These are phyloP conservation scores for Anolis carolinensis DNA, from an alignment of 2,113 vertebrate species.

Conservation along the genomic window DNA sequence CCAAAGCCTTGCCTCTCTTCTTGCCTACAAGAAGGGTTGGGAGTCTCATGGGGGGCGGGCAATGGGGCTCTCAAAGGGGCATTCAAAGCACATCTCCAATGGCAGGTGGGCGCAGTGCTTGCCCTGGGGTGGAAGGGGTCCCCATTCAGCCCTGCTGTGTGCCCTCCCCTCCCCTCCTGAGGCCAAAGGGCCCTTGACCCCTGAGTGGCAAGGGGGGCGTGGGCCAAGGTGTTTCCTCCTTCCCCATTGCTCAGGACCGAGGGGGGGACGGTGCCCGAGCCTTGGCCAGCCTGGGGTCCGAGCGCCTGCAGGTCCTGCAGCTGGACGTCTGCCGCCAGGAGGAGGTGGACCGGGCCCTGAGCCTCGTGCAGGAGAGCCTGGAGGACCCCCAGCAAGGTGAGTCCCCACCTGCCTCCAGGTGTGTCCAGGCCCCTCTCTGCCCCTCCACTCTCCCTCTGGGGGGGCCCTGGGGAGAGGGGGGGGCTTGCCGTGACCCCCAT, in stretches of 20 bases:
- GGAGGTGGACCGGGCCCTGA: conserved; percentile 78
- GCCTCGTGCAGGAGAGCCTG: conserved; percentile 76
- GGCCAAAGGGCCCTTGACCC: too few species aligned
- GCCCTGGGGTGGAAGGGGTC: too few species aligned
- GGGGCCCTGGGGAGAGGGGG: too few species aligned
- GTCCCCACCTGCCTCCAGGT: not conserved
- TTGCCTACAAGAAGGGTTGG: too few species aligned
- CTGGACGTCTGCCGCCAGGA: conserved; percentile 87
- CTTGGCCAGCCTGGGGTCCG: conserved; percentile 78
- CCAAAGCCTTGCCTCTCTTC: too few species aligned
- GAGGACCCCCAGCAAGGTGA: conserved; percentile 78
- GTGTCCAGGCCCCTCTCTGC: not conserved
- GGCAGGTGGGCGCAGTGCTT: too few species aligned
- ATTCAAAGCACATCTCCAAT: too few species aligned
- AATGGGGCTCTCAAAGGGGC: too few species aligned
- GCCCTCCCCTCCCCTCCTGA: not conserved
- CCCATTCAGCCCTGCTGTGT: too few species aligned
- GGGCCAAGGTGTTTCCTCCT: not conserved
- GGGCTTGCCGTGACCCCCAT: not conserved
- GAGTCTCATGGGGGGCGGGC: not conserved
- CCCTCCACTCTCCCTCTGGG: too few species aligned
- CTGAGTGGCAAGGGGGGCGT: too few species aligned
- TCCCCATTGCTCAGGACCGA: not conserved
- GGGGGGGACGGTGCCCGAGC: conserved; percentile 71
- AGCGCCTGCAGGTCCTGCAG: conserved; percentile 85